These are phyloP conservation scores for Chlorospingus semifuscus DNA, from an alignment of 2,797 vertebrate genomes.

Conservation along the genomic window DNA sequence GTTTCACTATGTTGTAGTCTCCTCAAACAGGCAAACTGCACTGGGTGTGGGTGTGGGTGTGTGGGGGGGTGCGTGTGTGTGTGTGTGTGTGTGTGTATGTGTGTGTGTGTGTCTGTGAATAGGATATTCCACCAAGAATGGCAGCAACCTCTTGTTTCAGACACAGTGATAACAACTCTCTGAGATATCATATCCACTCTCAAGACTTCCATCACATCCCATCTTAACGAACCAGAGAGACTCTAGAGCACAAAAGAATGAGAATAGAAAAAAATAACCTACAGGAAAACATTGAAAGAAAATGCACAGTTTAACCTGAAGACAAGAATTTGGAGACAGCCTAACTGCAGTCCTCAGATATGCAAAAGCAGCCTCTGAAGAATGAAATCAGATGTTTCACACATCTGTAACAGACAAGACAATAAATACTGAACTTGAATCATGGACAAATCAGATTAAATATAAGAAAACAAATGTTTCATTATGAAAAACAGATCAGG, in stretches of 20 bases:
- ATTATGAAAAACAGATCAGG: not conserved
- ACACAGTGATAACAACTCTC: not conserved
- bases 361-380: not conserved
- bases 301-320: not conserved
- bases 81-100: too few species aligned
- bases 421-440: not conserved
- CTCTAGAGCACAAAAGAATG: not conserved
- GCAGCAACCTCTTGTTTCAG: not conserved
- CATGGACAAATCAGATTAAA: not conserved
- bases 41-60: rapidly evolving
- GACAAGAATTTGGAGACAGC: not conserved
- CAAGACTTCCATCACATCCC: not conserved
- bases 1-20: not conserved
- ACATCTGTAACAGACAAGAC: not conserved
- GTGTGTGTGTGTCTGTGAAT: not conserved
- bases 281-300: not conserved
- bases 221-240: not conserved
- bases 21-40: not conserved
- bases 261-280: not conserved
- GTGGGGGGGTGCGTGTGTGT: too few species aligned
- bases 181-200: not conserved
- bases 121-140: not conserved
- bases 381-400: not conserved
- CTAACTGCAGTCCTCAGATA: not conserved
- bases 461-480: not conserved